Evolutionary conservation across 2,888 invertebrate genomes (phyloP).

Genomic region (Drepanosiphum platanoidis): DNA sequence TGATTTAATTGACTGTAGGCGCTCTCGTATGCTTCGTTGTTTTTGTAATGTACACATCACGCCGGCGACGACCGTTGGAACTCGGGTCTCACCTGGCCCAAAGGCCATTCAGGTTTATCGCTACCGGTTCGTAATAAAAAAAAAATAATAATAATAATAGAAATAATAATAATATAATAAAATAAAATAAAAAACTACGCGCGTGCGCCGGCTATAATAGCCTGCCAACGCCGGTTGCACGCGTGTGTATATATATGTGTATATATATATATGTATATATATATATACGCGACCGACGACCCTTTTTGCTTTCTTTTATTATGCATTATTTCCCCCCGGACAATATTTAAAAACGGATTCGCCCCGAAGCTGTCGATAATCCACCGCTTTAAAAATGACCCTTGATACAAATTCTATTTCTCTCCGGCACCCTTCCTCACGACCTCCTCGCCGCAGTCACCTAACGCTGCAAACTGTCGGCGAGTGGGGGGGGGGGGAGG

Average conservation of each 20-base stretch:
- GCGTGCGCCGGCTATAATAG: conserved; percentile 47
- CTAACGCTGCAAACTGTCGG: too few relatives aligned
- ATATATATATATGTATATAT: too few relatives aligned
- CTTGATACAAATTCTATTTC: conserved; percentile 57
- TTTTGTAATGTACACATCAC: neutral
- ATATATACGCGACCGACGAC: conserved; percentile 33
- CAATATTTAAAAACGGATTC: conserved; percentile 62
- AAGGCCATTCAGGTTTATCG: conserved; percentile 50
- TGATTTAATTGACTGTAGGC: conserved; percentile 15
- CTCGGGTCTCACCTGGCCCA: conserved; percentile 49
- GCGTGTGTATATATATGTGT: too few relatives aligned
- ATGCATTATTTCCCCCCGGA: conserved; percentile 50
- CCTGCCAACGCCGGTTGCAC: conserved; percentile 40
- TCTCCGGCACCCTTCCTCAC: neutral
- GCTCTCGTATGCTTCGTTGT: neutral
- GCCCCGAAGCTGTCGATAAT: conserved; percentile 61
- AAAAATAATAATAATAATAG: conserved; percentile 8
- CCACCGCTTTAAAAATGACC: conserved; percentile 62
- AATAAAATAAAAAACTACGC: neutral
- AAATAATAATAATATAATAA: neutral
- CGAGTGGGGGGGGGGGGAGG: too few relatives aligned
- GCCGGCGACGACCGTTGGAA: conserved; percentile 37
- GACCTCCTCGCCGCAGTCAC: neutral
- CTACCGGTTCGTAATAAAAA: conserved; percentile 47
- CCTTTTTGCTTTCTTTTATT: conserved; percentile 40